A percentile compares a stretch with the other conserved stretches of the same genome.
These are phyloP conservation scores for Microplitis deprimator DNA, from an alignment of 2,888 invertebrate species.

Conservation along the genomic window DNA sequence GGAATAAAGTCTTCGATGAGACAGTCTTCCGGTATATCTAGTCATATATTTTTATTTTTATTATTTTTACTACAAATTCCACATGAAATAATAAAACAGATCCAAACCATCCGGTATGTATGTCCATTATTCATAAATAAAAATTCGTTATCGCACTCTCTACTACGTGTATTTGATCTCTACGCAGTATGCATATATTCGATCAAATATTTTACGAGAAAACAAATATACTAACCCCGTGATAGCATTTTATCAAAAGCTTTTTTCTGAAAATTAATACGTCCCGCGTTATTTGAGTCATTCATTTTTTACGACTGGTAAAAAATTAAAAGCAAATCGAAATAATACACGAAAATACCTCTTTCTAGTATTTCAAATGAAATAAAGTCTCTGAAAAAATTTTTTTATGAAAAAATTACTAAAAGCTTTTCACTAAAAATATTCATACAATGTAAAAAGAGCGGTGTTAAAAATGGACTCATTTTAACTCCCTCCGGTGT, in stretches of 20 bases:
- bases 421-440: too few species aligned
- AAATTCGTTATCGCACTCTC: slow-evolving; percentile 50
- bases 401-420: too few species aligned
- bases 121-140: slow-evolving; percentile 56
- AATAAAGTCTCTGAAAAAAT: too few species aligned
- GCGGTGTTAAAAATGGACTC: too few species aligned
- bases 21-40: slow-evolving; percentile 30
- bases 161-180: slow-evolving; percentile 16
- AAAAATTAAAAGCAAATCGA: background rate
- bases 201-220: background rate
- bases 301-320: background rate
- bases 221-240: slow-evolving; percentile 47
- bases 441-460: too few species aligned
- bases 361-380: background rate
- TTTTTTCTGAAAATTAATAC: slow-evolving; percentile 30
- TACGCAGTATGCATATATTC: background rate
- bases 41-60: background rate
- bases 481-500: too few species aligned
- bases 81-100: slow-evolving; percentile 58
- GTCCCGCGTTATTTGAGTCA: slow-evolving; percentile 32
- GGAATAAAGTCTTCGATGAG: slow-evolving; percentile 7
- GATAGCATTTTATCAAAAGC: slow-evolving; percentile 36
- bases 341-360: background rate
- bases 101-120: slow-evolving; percentile 54
- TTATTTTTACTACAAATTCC: slow-evolving; percentile 35